A percentile compares a stretch with the other conserved stretches of the same genome.
These are phyloP conservation scores for Rhodeus uyekii DNA, from an alignment of 2,797 vertebrate species.

Conservation along the genomic window DNA sequence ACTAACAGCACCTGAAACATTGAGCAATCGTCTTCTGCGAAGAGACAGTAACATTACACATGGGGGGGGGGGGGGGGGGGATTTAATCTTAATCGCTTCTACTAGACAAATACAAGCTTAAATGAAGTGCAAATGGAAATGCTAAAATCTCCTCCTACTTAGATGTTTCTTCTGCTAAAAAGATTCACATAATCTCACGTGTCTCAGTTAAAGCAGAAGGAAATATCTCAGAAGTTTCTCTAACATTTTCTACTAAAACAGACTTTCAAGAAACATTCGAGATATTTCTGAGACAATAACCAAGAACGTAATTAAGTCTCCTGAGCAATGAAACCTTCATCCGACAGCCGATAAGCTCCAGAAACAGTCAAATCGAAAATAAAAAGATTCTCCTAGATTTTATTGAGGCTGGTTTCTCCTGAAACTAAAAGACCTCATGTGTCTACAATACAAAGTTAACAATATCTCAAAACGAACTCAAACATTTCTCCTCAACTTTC, in stretches of 20 bases:
- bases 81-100: background rate
- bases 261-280: background rate
- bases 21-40: background rate
- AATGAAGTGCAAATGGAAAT: background rate
- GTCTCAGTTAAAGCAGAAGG: no score
- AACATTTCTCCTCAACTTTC: background rate
- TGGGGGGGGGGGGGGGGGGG: no score
- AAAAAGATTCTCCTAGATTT: background rate
- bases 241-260: background rate
- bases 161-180: background rate
- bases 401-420: background rate
- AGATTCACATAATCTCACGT: no score
- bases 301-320: no score
- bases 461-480: background rate
- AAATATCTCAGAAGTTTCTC: no score
- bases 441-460: background rate
- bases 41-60: background rate
- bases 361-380: background rate
- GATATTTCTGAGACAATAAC: background rate
- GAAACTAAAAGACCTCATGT: background rate
- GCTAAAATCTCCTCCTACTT: background rate
- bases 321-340: no score
- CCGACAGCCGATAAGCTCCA: no score
- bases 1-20: background rate
- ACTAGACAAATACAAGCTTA: background rate